These are phyloP conservation scores for Drosophila pruinosa DNA, from an alignment of 1,140 invertebrate genomes.

Conservation along the genomic window DNA sequence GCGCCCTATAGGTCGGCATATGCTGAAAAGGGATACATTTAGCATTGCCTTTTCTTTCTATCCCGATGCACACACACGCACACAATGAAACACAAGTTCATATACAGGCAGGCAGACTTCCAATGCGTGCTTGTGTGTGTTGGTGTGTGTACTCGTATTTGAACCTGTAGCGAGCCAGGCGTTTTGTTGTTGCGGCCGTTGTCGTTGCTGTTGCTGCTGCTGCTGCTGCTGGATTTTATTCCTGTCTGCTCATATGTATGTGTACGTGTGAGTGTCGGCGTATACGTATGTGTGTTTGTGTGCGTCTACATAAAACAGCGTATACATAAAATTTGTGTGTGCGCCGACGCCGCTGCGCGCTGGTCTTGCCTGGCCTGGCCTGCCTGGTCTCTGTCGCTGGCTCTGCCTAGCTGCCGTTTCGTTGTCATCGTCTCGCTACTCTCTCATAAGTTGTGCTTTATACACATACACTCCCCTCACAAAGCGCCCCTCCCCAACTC, in stretches of 20 bases:
- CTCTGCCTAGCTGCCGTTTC: conserved; percentile 45
- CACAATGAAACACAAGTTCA: conserved; percentile 25
- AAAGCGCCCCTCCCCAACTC: conserved; percentile 24
- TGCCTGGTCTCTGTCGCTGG: conserved; percentile 1
- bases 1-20: conserved; percentile 41
- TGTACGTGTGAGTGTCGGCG: conserved; percentile 5
- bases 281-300: conserved; percentile 42
- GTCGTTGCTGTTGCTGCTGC: conserved; percentile 12
- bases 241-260: conserved; percentile 35
- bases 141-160: conserved; percentile 48
- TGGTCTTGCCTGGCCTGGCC: conserved; percentile 31
- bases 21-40: conserved; percentile 76
- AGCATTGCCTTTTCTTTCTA: conserved; percentile 56
- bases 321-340: conserved; percentile 81
- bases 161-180: conserved; percentile 72
- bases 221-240: conserved; percentile 59
- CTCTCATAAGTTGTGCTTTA: conserved; percentile 59
- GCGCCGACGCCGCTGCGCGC: conserved; percentile 68
- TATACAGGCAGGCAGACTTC: conserved; percentile 25
- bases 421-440: conserved; percentile 27
- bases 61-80: conserved; percentile 42
- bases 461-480: conserved; percentile 12
- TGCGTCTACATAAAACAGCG: conserved; percentile 67
- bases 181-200: conserved; percentile 45
- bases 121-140: conserved; percentile 43